A percentile compares a stretch with the other conserved stretches of the same genome.
These are phyloP conservation scores for Aldrovandia affinis DNA, from an alignment of 2,797 vertebrate genomes.

Conservation along the genomic window DNA sequence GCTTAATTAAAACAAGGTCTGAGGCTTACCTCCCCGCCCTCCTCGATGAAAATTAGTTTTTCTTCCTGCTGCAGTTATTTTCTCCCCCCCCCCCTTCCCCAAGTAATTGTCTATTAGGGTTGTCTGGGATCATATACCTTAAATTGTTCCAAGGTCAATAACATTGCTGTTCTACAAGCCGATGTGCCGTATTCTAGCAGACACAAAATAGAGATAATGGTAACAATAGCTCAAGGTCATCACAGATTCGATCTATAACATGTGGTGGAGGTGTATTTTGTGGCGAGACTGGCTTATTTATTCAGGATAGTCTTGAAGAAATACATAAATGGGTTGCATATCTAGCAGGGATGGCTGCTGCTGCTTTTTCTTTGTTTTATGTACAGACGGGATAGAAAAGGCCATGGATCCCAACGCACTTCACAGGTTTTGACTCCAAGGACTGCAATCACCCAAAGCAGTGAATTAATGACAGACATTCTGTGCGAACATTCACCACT, in stretches of 20 bases:
- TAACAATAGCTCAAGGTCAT: neutral
- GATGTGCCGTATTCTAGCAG: neutral
- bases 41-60: neutral
- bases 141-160: conserved; percentile 12
- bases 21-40: neutral
- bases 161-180: neutral
- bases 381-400: neutral
- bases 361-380: neutral
- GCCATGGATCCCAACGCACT: neutral
- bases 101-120: neutral
- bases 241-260: conserved; percentile 2
- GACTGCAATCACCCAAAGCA: neutral
- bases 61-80: neutral
- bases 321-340: neutral
- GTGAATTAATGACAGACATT: conserved; percentile 3
- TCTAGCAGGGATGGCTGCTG: neutral
- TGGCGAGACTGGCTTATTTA: neutral
- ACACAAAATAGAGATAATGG: neutral
- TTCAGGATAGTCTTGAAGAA: neutral
- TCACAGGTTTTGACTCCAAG: neutral
- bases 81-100: neutral
- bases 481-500: neutral
- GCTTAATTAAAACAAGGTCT: conserved; percentile 14
- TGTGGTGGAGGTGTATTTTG: neutral
- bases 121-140: no score